Base-by-base conservation (phyloP, 2,797 vertebrate genomes). In the Smutsia temminckii region DNA sequence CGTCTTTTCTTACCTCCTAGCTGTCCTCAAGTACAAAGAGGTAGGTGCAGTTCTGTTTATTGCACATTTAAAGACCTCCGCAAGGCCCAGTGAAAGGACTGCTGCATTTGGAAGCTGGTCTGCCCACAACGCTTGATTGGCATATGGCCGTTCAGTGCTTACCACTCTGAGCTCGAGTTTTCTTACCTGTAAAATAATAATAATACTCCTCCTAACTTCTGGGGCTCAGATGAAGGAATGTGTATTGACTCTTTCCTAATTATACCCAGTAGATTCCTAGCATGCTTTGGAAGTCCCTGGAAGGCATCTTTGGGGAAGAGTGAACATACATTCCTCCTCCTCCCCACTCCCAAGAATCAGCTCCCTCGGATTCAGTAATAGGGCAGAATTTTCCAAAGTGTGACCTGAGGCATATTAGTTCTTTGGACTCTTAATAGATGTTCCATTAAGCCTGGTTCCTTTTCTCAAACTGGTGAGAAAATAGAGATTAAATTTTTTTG, bases 381-480 rank as follows among this genome's bases (percentile, higher is more conserved):
- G 23, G 53, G 8, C 53, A 49, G 3, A 79, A 49, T 81, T 94
- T 79, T 71, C 64, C 63, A 59, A 42, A 64, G 29, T 94, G 13
- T 85, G 14, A 75, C n/a, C 29, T 42, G 5, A 91, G 11, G 2
- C 34, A 49, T n/a, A 25, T 64, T 46, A 49, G 40, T 59, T 92
- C 32, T 46, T 23, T 79, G 17, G 7, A 34, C 8, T 69, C 34
- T 49, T 94, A n/a, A 64, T 66, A n/a, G 29, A 20, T 83, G 6
- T 68, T 68, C 32, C 6, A 27, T 77, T 64, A 74, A 88, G 0
- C 0, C 8, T 61, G 17, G 6, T 4, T 90, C 80, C 34, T 89
- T 93, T 91, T 53, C 16, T 63, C 57, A 85, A 53, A 51, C 1
- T 63, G 16, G 10, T 83, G 20, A 94, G 78, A 80, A 84, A 95